Conservation (phyloP, 2,888 invertebrate species). For the Muschampia plurimacula region DNA sequence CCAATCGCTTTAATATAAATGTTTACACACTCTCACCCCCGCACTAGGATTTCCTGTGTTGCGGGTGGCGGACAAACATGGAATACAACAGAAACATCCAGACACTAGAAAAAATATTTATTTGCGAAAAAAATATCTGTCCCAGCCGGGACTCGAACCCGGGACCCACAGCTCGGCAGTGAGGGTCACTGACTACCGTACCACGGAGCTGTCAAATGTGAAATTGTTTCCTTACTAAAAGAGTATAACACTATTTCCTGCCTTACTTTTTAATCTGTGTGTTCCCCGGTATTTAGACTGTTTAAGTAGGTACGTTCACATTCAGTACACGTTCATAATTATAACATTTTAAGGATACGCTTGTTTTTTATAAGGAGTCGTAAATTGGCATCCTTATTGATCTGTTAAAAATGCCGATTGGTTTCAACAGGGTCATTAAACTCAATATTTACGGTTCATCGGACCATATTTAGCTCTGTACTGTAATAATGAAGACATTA, state of each 20-base stretch:
- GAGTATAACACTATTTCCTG: background rate
- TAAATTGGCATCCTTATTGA: conserved; percentile 36
- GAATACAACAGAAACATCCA: too few species aligned
- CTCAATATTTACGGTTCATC: conserved; percentile 31
- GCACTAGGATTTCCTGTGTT: too few species aligned
- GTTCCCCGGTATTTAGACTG: background rate
- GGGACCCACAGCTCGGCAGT: too few species aligned
- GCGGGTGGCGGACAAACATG: too few species aligned
- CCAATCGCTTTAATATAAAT: too few species aligned
- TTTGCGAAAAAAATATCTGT: too few species aligned
- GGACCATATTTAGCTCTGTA: conserved; percentile 30
- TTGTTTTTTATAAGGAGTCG: conserved; percentile 8
- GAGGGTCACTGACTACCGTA: too few species aligned
- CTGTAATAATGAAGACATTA: conserved; percentile 37
- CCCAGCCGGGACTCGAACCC: too few species aligned
- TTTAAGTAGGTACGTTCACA: conserved; percentile 1
- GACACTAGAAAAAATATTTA: too few species aligned
- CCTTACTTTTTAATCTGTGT: background rate
- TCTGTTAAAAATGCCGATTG: conserved; percentile 27
- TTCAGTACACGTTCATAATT: conserved; percentile 14
- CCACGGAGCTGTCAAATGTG: too few species aligned
- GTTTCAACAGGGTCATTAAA: conserved; percentile 19
- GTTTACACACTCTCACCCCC: too few species aligned
- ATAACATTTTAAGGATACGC: conserved; percentile 3
- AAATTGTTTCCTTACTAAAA: background rate